Conservation (phyloP, 2,113 vertebrate genomes). For the Lethenteron reissneri region DNA sequence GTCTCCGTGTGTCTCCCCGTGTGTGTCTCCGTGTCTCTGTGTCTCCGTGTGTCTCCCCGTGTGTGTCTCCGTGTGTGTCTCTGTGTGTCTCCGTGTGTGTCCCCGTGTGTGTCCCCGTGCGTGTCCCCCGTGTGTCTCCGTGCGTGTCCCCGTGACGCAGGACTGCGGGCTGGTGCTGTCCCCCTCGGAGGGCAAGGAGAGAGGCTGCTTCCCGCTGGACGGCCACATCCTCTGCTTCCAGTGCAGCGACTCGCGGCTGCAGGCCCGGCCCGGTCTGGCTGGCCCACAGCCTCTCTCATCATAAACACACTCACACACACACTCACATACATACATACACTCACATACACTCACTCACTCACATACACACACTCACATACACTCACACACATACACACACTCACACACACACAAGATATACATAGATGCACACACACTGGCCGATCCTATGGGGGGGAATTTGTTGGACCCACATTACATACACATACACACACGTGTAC, state of each 20-base stretch:
- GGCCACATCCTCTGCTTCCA: slow-evolving; percentile 59
- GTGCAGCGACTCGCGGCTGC: slow-evolving; percentile 55
- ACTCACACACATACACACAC: too few species aligned
- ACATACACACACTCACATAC: too few species aligned
- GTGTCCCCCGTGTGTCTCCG: background rate
- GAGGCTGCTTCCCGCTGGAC: slow-evolving; percentile 60
- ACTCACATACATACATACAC: too few species aligned
- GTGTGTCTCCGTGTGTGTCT: background rate
- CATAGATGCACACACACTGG: too few species aligned
- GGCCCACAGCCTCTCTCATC: too few species aligned
- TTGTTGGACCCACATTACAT: too few species aligned
- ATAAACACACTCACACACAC: background rate
- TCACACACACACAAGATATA: too few species aligned
- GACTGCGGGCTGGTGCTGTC: slow-evolving; percentile 57
- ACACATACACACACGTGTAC: too few species aligned
- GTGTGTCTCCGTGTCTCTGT: background rate
- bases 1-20: background rate
- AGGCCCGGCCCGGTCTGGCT: slow-evolving; percentile 22
- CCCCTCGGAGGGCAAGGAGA: slow-evolving; percentile 46
- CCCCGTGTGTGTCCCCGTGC: background rate
- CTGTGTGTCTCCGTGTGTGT: too few species aligned
- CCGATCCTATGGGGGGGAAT: too few species aligned
- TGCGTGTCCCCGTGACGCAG: slow-evolving; percentile 16
- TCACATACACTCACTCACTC: too few species aligned
- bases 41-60: background rate